Evolutionary conservation across 1,140 invertebrate species (phyloP).

Genomic region (Nasonia longicornis): DNA sequence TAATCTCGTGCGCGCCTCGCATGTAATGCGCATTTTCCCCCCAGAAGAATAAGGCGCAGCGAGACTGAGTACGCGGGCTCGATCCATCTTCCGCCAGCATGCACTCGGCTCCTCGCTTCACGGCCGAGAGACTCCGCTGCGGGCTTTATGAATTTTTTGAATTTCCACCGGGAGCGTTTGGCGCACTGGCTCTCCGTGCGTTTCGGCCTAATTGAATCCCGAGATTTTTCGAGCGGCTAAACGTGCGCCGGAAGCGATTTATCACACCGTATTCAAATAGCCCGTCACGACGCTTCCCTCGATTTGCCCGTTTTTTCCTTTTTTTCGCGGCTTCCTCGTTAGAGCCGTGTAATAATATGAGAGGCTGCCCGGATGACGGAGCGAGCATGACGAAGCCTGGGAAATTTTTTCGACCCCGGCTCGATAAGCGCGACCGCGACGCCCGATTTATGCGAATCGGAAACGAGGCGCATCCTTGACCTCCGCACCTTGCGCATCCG

Average conservation of each 20-base stretch:
- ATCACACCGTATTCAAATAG: slow-evolving; percentile 39
- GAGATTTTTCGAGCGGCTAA: slow-evolving; percentile 14
- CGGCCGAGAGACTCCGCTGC: neutral
- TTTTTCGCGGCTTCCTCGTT: slow-evolving; percentile 6
- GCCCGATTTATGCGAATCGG: neutral
- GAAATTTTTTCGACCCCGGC: neutral
- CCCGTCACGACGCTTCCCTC: neutral
- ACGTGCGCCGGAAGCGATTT: slow-evolving; percentile 37
- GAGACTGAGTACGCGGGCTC: neutral
- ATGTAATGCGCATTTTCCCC: slow-evolving; percentile 39
- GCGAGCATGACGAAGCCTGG: neutral
- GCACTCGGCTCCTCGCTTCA: neutral
- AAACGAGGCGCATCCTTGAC: neutral
- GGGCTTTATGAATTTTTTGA: slow-evolving; percentile 4
- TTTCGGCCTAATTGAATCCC: slow-evolving; percentile 29
- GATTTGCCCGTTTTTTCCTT: neutral
- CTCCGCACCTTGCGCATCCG: neutral
- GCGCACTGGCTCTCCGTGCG: neutral
- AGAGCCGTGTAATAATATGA: neutral
- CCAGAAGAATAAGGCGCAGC: neutral
- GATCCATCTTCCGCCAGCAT: slow-evolving; percentile 12
- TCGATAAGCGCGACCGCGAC: neutral
- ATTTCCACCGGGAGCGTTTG: slow-evolving; percentile 2
- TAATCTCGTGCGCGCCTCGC: slow-evolving; percentile 35
- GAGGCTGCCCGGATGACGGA: neutral